Percentiles rank a stretch among this genome's conserved stretches.
These are phyloP conservation scores for Tetraneura akinire DNA, from an alignment of 1,140 invertebrate species.

Conservation along the genomic window DNA sequence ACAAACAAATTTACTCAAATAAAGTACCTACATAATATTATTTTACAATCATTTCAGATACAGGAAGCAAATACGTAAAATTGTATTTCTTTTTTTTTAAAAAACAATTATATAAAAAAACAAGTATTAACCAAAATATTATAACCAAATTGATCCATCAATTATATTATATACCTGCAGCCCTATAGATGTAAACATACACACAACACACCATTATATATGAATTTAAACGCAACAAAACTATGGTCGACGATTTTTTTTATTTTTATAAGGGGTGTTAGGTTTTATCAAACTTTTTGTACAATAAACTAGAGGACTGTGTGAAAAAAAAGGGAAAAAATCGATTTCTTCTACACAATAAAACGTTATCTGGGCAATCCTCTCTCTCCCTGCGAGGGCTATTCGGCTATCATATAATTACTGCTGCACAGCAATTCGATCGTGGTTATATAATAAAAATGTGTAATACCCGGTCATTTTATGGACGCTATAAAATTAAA, in stretches of 20 bases:
- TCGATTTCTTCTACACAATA: conserved; percentile 27
- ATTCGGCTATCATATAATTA: conserved; percentile 26
- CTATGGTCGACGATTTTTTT: neutral
- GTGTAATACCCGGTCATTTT: conserved; percentile 34
- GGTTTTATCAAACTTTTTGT: conserved; percentile 29
- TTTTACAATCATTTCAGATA: too few species aligned
- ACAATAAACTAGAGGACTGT: conserved; percentile 13
- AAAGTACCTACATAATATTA: too few species aligned
- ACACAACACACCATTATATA: too few species aligned
- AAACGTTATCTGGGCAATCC: conserved; percentile 38
- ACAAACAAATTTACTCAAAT: too few species aligned
- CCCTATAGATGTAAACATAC: too few species aligned
- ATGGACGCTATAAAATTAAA: conserved; percentile 31
- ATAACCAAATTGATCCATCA: neutral
- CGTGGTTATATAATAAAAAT: conserved; percentile 31
- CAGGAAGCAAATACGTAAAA: too few species aligned
- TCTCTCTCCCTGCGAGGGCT: neutral
- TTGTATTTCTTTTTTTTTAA: too few species aligned
- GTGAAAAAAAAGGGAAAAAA: neutral
- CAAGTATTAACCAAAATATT: too few species aligned
- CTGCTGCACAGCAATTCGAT: conserved; percentile 29
- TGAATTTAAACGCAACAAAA: neutral
- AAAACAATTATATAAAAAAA: neutral
- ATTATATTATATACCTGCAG: neutral
- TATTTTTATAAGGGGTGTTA: conserved; percentile 27